Percentiles rank a stretch among this genome's conserved stretches.
These are phyloP conservation scores for Myiothlypis chrysogaster DNA, from an alignment of 2,797 vertebrate species.

Conservation along the genomic window DNA sequence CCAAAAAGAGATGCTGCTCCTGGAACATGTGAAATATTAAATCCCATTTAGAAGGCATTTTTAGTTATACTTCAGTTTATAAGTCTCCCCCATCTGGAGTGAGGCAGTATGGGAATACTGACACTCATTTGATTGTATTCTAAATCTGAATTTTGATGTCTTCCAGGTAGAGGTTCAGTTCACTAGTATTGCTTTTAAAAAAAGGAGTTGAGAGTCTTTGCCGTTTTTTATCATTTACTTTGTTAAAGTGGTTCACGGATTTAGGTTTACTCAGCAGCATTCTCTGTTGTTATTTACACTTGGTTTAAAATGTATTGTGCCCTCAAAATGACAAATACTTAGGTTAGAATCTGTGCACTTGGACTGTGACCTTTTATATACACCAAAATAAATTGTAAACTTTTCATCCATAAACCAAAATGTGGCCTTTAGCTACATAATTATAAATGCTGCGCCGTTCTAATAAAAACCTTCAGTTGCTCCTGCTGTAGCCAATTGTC, in stretches of 20 bases:
- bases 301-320: background rate
- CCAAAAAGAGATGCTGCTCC: background rate
- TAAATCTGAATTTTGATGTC: background rate
- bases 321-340: background rate
- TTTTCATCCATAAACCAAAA: background rate
- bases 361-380: background rate
- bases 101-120: background rate
- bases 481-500: background rate
- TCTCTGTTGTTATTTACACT: background rate
- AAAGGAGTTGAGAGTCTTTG: background rate
- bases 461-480: background rate
- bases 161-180: background rate
- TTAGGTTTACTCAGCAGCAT: background rate
- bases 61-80: background rate
- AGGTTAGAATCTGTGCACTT: background rate
- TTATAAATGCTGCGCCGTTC: background rate
- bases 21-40: background rate
- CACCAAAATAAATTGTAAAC: background rate
- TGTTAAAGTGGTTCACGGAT: background rate
- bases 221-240: background rate
- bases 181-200: background rate
- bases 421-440: background rate
- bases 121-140: background rate
- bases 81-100: background rate
- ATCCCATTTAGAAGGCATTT: background rate